These are phyloP conservation scores for Penaeus vannamei DNA, from an alignment of 1,140 invertebrate species.

Conservation along the genomic window DNA sequence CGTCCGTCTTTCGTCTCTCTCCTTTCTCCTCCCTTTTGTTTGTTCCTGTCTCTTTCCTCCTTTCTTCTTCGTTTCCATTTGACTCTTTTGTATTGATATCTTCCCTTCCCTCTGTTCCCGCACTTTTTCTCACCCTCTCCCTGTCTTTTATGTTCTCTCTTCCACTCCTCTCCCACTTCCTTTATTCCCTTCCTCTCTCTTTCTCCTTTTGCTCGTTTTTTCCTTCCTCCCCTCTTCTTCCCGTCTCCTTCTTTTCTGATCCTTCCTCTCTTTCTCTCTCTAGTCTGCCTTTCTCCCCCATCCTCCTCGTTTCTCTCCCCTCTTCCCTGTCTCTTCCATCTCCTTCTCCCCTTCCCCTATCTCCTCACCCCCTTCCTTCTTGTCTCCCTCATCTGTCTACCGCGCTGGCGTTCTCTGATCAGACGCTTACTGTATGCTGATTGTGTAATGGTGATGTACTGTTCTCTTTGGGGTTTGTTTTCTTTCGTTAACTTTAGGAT, in stretches of 20 bases:
- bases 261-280: not conserved
- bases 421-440: too few species aligned
- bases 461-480: too few species aligned
- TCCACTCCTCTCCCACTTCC: not conserved
- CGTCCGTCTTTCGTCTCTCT: not conserved
- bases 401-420: too few species aligned
- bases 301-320: not conserved
- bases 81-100: not conserved
- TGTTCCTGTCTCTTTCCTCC: constrained; percentile 3
- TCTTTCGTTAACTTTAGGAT: too few species aligned
- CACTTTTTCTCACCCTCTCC: not conserved
- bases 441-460: too few species aligned
- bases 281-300: not conserved
- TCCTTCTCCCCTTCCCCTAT: not conserved
- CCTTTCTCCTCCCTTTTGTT: constrained; percentile 16
- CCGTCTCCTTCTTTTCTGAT: not conserved
- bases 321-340: not conserved
- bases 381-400: not conserved
- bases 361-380: not conserved
- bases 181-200: too few species aligned
- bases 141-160: not conserved
- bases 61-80: not conserved
- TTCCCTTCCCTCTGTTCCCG: not conserved
- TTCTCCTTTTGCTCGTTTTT: not conserved
- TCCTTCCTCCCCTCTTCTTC: not conserved